phyloP scores from a whole-genome alignment of 37 sponge, comb jelly and placozoan genomes.

The Corticium candelabrum region DNA sequence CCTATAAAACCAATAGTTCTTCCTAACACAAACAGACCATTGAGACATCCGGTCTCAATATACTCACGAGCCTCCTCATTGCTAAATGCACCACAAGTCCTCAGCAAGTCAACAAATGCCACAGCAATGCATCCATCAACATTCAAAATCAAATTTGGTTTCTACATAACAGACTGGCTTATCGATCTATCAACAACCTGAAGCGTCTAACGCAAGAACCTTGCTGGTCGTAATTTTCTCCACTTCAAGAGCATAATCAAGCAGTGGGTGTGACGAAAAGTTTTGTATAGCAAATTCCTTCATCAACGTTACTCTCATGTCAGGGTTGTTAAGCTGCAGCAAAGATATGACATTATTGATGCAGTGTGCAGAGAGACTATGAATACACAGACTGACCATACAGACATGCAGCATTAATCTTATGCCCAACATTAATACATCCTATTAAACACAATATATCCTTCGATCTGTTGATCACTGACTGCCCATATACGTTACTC shows the following conservation, averaged over 20 bases:
- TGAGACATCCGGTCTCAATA: conserved; percentile 79
- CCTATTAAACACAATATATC: no score
- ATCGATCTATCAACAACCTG: neutral
- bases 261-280: conserved; percentile 83
- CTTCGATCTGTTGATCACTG: no score
- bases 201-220: conserved; percentile 15
- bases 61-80: conserved; percentile 81
- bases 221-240: conserved; percentile 96
- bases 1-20: conserved; percentile 92
- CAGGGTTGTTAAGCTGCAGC: conserved; percentile 71
- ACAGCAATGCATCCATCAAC: conserved; percentile 92
- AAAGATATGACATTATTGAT: neutral
- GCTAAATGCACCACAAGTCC: conserved; percentile 76
- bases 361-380: neutral
- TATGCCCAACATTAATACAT: no score
- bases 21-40: conserved; percentile 93
- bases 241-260: conserved; percentile 86
- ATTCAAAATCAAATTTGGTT: conserved; percentile 96
- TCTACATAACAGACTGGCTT: conserved; percentile 37
- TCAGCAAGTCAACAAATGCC: conserved; percentile 87
- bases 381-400: no score
- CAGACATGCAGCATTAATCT: no score
- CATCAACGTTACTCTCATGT: conserved; percentile 82
- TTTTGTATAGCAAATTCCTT: conserved; percentile 71
- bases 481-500: no score